These are phyloP conservation scores for Arctocebus calabarensis DNA, from an alignment of 2,797 vertebrate species.

Conservation along the genomic window DNA sequence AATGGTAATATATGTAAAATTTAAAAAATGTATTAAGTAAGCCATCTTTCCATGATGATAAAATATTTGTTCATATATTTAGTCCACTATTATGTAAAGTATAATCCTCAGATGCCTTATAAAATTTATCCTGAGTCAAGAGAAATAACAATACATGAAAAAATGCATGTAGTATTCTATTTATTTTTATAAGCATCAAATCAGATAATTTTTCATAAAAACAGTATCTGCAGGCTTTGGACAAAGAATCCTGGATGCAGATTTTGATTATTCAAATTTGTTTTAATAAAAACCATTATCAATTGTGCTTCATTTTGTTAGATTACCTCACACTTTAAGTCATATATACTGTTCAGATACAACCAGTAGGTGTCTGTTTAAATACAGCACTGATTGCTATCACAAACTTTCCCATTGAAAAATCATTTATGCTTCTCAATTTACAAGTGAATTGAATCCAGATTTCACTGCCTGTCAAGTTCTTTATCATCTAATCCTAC, in stretches of 20 bases:
- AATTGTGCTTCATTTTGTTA: background rate
- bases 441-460: conserved; percentile 52
- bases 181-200: background rate
- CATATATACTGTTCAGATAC: background rate
- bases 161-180: background rate
- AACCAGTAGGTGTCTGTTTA: background rate
- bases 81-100: background rate
- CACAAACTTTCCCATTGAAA: background rate
- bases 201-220: background rate
- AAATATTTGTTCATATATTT: background rate
- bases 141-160: background rate
- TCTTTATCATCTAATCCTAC: conserved; percentile 28
- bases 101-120: background rate
- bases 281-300: conserved; percentile 11
- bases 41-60: background rate
- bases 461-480: background rate
- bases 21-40: background rate
- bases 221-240: background rate
- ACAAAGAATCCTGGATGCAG: background rate
- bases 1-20: background rate
- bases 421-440: background rate
- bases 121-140: background rate
- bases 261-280: background rate
- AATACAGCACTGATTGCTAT: background rate
- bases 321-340: background rate